These are phyloP conservation scores for Malurus melanocephalus DNA, from an alignment of 2,113 vertebrate species.

Conservation along the genomic window DNA sequence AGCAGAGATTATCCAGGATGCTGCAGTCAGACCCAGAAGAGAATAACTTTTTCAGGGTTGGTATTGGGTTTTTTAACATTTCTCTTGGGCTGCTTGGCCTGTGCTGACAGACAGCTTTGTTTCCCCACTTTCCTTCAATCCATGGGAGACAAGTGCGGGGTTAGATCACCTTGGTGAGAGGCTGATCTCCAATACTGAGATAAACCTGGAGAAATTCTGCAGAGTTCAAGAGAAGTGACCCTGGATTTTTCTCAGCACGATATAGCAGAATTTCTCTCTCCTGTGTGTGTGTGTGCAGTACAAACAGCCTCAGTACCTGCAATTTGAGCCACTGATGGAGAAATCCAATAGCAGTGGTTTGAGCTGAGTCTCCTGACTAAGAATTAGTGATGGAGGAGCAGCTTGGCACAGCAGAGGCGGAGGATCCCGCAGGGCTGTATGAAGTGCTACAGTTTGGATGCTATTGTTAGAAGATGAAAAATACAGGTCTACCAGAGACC, in stretches of 20 bases:
- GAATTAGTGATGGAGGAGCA: background rate
- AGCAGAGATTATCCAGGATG: background rate
- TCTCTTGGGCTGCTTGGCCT: background rate
- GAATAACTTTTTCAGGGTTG: background rate
- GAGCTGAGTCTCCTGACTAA: background rate
- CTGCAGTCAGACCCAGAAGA: background rate
- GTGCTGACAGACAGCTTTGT: background rate
- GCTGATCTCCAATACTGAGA: background rate
- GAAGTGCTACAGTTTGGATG: background rate
- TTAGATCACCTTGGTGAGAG: background rate
- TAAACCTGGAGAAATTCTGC: background rate
- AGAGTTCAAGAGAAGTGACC: background rate
- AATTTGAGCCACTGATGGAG: background rate
- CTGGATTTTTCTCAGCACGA: background rate
- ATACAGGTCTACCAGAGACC: background rate
- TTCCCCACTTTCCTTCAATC: background rate
- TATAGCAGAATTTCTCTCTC: background rate
- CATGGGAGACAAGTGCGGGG: accelerated
- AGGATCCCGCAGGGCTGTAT: background rate
- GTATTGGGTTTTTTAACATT: background rate
- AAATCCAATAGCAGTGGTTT: background rate
- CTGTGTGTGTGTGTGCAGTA: background rate
- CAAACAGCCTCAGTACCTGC: background rate
- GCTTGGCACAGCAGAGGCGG: background rate
- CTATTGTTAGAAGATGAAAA: background rate